Evolutionary conservation across 2,888 invertebrate genomes (phyloP), one percentile per base, ranked within the genome.

Genomic region (Auanema freiburgensis): DNA sequence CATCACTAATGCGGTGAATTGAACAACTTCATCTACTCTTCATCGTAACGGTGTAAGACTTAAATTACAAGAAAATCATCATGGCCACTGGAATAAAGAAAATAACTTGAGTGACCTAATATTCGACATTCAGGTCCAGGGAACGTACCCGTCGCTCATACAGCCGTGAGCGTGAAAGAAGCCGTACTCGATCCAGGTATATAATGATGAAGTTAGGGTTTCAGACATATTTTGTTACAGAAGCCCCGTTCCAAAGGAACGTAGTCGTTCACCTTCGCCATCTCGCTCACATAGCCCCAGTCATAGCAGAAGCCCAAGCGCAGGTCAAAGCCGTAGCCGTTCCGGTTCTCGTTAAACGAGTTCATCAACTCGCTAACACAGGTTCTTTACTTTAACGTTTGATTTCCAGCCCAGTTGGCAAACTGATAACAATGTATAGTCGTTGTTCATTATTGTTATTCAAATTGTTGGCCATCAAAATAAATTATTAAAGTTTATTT

Each of bases 231-330:
- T 46, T 11, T 18, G 11, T 46, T 21, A 50, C 64, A 67, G 41
- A 59, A 69, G 69, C 50, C 63, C 72, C 53, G 70, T 69, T 50
- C 63, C 68, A 33, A 69, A 67, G 24, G 67, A 52, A 61, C 46
- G 46, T 18, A 2, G 46, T 46, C 21, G 23, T 11, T 46, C 18
- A 46, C 46, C 16, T 46, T 46, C 46, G 46, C 46, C 5, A 46
- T 46, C 46, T 46, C 68, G 66, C 41, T 68, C 70, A 2, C 63
- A 66, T 56, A 72, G 72, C 58, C 65, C 69, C 33, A 64, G 64
- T 41, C 54, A 59, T n/a, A 55, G 24, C 16, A 40, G 57, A 24
- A 24, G 49, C 50, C 64, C 54, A 53, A 23, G 21, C 2, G 24
- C n/a, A 53, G 53, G 46, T 46, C 16, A 8, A 5, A 21, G 62